Conservation (phyloP, 1,140 invertebrate species). For the Zaprionus tsacasi region DNA sequence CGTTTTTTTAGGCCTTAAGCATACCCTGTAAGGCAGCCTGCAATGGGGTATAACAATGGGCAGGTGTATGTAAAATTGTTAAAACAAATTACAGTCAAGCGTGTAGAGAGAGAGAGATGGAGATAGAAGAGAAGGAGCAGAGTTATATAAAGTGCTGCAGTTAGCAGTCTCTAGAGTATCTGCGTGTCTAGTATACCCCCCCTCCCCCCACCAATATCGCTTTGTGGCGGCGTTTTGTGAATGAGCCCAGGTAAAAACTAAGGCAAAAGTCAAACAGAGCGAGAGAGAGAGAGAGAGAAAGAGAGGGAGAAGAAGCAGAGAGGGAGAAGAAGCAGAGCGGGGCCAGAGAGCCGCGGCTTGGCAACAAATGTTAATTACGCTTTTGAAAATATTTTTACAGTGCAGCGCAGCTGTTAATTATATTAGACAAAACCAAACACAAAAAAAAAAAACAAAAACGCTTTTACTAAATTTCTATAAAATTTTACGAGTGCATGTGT, state of each 20-base stretch:
- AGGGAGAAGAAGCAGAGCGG: not conserved
- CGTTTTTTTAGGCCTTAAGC: conserved; percentile 34
- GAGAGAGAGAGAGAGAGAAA: not conserved
- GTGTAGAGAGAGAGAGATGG: not conserved
- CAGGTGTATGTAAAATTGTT: not conserved
- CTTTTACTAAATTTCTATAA: conserved; percentile 6
- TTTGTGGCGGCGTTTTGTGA: not conserved
- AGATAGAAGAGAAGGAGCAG: not conserved
- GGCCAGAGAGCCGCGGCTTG: conserved; percentile 5
- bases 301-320: not conserved
- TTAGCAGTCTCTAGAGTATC: conserved; percentile 13
- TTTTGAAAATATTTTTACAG: conserved; percentile 37
- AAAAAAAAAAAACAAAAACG: not conserved
- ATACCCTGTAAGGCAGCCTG: conserved; percentile 13
- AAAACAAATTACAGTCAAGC: not conserved
- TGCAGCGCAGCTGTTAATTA: conserved; percentile 42
- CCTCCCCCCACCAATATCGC: not conserved
- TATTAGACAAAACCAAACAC: conserved; percentile 6
- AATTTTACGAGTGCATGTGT: not conserved
- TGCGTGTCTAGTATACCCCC: not conserved
- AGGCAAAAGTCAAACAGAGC: not conserved
- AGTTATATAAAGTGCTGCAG: not conserved
- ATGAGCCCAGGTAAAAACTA: conserved; percentile 28
- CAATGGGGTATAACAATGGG: not conserved
- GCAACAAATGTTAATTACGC: conserved; percentile 47